Conservation (phyloP, 2,113 vertebrate species). For the Rhadina sibilatrix region DNA sequence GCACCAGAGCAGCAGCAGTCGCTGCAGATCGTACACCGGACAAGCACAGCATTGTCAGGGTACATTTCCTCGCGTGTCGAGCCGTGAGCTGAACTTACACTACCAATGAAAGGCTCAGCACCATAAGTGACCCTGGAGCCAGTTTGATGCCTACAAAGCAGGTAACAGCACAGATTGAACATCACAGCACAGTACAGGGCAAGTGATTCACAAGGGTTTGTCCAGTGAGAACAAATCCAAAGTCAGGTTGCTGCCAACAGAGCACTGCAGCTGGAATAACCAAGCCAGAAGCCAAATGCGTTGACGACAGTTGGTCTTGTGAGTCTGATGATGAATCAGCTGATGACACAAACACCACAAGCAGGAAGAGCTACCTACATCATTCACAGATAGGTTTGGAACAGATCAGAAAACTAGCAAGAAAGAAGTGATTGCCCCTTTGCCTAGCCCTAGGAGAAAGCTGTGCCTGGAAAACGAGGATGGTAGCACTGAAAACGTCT, state of each 20-base stretch:
- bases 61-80: constrained; percentile 10
- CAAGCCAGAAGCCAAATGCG: not conserved
- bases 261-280: constrained; percentile 3
- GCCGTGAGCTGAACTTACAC: constrained; percentile 18
- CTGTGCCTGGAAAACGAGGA: not conserved
- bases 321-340: not conserved
- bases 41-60: constrained; percentile 53
- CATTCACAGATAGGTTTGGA: not conserved
- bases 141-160: constrained; percentile 51
- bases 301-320: not conserved
- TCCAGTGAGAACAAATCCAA: not conserved
- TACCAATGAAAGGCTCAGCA: constrained; percentile 28
- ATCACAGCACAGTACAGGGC: constrained; percentile 32
- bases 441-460: not conserved
- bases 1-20: constrained; percentile 60
- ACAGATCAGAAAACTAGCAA: not conserved
- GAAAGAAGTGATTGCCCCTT: not conserved
- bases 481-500: not conserved
- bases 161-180: constrained; percentile 50
- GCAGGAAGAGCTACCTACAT: not conserved
- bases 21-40: constrained; percentile 6
- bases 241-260: not conserved
- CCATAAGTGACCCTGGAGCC: not conserved
- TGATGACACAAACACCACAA: not conserved
- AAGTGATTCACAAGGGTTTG: not conserved